Percentiles rank a stretch among this genome's conserved stretches.
phyloP scores from a whole-genome alignment of 2,888 invertebrate species.

The Pecten maximus region DNA sequence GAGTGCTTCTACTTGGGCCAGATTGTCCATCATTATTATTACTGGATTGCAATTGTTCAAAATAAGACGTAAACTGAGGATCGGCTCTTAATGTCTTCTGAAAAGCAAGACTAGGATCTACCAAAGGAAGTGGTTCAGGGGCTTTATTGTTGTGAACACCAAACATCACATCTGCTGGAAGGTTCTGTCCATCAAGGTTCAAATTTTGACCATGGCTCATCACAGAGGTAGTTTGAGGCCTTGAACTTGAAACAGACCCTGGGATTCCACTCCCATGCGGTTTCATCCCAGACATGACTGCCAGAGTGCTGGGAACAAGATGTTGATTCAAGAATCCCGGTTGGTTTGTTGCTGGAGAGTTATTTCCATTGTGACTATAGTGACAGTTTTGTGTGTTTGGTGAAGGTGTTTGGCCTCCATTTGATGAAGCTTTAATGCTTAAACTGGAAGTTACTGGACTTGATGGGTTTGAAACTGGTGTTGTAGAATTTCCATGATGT shows the following conservation, averaged over 20 bases:
- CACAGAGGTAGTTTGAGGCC: slow-evolving; percentile 11
- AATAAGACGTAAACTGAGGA: neutral
- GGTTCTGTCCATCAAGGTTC: neutral
- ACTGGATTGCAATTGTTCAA: neutral
- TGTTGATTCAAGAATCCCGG: neutral
- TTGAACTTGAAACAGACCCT: neutral
- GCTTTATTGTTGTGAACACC: neutral
- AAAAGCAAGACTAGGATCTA: neutral
- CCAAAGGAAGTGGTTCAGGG: neutral
- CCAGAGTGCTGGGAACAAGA: neutral
- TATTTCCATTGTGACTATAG: neutral
- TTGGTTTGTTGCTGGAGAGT: neutral
- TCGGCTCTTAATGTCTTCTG: slow-evolving; percentile 17
- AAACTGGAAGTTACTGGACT: neutral
- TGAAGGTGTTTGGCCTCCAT: neutral
- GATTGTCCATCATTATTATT: neutral
- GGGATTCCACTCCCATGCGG: neutral
- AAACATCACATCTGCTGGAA: neutral
- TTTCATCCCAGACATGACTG: neutral
- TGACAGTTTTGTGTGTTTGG: slow-evolving; percentile 23
- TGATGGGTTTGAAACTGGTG: neutral
- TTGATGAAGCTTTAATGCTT: neutral
- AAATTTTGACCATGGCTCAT: neutral
- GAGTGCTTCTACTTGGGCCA: neutral
- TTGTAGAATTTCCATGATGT: neutral